Percentiles rank a stretch among this genome's conserved stretches.
Conservation (phyloP, 2,797 vertebrate genomes). For the Pangasius macronema region DNA sequence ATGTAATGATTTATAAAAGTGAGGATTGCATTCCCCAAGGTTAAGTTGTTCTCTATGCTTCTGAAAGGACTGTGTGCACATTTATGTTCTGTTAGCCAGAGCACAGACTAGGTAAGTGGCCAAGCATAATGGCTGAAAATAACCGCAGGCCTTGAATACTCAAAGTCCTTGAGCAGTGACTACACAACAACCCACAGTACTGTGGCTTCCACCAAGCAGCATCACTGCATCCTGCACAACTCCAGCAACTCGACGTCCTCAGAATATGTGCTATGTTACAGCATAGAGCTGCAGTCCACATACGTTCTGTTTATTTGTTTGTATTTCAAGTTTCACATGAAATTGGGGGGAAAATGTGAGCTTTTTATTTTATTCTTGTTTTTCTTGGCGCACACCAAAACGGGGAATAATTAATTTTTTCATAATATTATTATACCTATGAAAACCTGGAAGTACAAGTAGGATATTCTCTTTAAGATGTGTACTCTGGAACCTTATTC, state of each 20-base stretch:
- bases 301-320: not conserved
- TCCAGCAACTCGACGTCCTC: not conserved
- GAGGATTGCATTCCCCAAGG: not conserved
- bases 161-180: conserved; percentile 1
- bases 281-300: not conserved
- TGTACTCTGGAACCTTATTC: not conserved
- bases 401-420: not conserved
- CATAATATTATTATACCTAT: not conserved
- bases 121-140: not conserved
- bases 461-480: not conserved
- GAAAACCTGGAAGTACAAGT: not conserved
- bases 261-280: not conserved
- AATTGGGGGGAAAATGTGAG: not conserved
- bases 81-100: not conserved
- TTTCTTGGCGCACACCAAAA: not conserved
- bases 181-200: not conserved
- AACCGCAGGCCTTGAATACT: not conserved
- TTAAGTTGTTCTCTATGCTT: not conserved
- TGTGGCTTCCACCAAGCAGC: not conserved
- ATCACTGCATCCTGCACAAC: not conserved
- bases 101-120: no score
- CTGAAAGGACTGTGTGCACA: not conserved
- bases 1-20: not conserved
- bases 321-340: not conserved
- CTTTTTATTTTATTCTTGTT: not conserved